These are phyloP conservation scores for Oryzias woworae DNA, from an alignment of 2,113 vertebrate species.

Conservation along the genomic window DNA sequence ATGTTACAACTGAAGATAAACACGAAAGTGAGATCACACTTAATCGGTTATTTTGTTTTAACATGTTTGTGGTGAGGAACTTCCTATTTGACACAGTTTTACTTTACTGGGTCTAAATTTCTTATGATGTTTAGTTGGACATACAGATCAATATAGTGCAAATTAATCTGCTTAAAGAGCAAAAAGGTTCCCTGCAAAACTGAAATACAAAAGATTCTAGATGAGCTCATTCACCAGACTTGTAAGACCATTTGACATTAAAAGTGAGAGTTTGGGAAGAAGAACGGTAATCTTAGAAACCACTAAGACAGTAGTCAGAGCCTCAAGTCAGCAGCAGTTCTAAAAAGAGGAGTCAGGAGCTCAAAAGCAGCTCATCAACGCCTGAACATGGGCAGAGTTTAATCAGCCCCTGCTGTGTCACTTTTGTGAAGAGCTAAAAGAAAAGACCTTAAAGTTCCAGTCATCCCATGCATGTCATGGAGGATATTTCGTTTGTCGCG, in stretches of 20 bases:
- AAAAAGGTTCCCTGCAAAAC: background rate
- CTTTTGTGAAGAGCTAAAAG: background rate
- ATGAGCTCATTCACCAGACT: background rate
- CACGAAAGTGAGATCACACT: no score
- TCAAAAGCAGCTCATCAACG: slow-evolving; percentile 3
- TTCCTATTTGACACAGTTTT: no score
- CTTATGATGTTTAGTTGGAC: no score
- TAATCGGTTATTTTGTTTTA: no score
- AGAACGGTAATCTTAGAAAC: background rate
- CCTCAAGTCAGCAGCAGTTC: background rate
- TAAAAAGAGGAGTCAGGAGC: background rate
- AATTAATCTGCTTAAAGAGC: background rate
- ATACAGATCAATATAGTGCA: background rate
- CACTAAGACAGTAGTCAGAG: background rate
- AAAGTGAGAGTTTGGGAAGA: background rate
- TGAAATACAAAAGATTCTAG: background rate
- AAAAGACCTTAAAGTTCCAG: background rate
- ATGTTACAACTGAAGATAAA: no score
- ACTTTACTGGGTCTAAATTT: no score
- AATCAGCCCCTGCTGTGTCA: background rate
- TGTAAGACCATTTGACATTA: background rate
- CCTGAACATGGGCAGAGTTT: background rate
- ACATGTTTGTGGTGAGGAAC: no score
- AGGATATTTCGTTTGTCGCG: background rate
- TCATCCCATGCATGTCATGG: background rate